Evolutionary conservation across 1,140 invertebrate species (phyloP).

Genomic region (Lutraria rhynchaena): DNA sequence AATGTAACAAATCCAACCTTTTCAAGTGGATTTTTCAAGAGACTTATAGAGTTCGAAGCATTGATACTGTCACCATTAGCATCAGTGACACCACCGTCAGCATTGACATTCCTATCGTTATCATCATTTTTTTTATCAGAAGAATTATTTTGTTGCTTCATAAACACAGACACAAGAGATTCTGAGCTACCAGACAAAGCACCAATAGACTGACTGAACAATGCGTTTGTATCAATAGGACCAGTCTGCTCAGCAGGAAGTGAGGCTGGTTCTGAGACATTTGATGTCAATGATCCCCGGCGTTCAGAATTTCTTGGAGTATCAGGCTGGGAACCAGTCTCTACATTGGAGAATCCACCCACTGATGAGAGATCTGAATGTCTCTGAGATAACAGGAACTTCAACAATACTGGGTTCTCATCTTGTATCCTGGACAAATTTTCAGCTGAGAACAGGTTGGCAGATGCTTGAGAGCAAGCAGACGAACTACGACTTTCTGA

Average conservation of each 20-base stretch:
- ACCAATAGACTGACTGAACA: slow-evolving; percentile 39
- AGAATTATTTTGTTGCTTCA: background rate
- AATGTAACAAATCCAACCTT: slow-evolving; percentile 53
- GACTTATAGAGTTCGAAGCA: slow-evolving; percentile 37
- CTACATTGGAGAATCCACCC: slow-evolving; percentile 50
- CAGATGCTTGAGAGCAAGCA: slow-evolving; percentile 16
- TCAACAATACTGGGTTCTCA: slow-evolving; percentile 41
- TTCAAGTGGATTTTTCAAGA: slow-evolving; percentile 41
- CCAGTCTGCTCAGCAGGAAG: background rate
- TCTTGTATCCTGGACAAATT: background rate
- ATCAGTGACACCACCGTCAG: background rate
- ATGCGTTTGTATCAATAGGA: background rate
- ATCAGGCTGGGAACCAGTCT: slow-evolving; percentile 54
- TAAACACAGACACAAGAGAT: background rate
- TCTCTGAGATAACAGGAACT: slow-evolving; percentile 51
- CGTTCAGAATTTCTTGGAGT: slow-evolving; percentile 15
- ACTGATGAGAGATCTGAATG: slow-evolving; percentile 50
- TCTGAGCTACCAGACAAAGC: slow-evolving; percentile 43
- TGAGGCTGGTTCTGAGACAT: slow-evolving; percentile 31
- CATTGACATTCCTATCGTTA: background rate
- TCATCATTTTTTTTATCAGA: background rate
- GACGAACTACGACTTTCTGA: slow-evolving; percentile 54
- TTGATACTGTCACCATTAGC: background rate
- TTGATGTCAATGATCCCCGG: slow-evolving; percentile 37
- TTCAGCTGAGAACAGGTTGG: background rate